phyloP scores from a whole-genome alignment of 2,797 vertebrate species.

The Labeo calbasu region DNA sequence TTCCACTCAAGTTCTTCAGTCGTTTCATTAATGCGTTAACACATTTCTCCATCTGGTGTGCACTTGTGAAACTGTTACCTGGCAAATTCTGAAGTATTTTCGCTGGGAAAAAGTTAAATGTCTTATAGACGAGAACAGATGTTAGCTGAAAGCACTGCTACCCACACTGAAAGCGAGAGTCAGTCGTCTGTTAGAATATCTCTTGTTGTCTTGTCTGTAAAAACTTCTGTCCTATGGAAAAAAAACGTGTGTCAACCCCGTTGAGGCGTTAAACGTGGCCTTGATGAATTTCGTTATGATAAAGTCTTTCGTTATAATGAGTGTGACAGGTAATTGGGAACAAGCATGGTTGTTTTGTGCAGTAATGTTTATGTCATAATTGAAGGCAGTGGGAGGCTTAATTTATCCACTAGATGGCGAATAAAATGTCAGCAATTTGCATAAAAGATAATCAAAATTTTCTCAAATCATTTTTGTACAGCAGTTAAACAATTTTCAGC shows the following conservation, averaged over 20 bases:
- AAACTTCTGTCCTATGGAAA: slow-evolving; percentile 5
- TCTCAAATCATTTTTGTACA: not conserved
- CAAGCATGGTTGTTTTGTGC: not conserved
- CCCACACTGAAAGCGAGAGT: slow-evolving; percentile 18
- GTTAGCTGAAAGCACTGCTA: slow-evolving; percentile 37
- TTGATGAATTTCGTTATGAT: slow-evolving; percentile 9
- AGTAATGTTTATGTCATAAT: slow-evolving; percentile 12
- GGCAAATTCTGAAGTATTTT: not conserved
- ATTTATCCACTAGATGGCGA: not conserved
- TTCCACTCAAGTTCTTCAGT: not conserved
- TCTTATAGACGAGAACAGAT: slow-evolving; percentile 36
- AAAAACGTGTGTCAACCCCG: not conserved
- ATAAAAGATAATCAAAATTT: slow-evolving; percentile 27
- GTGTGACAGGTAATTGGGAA: slow-evolving; percentile 10
- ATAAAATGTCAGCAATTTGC: slow-evolving; percentile 3
- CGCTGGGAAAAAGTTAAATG: not conserved
- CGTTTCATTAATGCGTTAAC: not conserved
- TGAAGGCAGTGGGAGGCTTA: slow-evolving; percentile 23
- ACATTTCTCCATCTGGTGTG: not conserved
- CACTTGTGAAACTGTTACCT: slow-evolving; percentile 5
- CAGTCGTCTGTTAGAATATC: slow-evolving; percentile 18
- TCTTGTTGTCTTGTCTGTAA: slow-evolving; percentile 12
- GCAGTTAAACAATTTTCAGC: not conserved
- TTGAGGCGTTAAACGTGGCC: not conserved
- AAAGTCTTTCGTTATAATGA: slow-evolving; percentile 15